These are phyloP conservation scores for Torymus texanus DNA, from an alignment of 2,888 invertebrate genomes.

Conservation along the genomic window DNA sequence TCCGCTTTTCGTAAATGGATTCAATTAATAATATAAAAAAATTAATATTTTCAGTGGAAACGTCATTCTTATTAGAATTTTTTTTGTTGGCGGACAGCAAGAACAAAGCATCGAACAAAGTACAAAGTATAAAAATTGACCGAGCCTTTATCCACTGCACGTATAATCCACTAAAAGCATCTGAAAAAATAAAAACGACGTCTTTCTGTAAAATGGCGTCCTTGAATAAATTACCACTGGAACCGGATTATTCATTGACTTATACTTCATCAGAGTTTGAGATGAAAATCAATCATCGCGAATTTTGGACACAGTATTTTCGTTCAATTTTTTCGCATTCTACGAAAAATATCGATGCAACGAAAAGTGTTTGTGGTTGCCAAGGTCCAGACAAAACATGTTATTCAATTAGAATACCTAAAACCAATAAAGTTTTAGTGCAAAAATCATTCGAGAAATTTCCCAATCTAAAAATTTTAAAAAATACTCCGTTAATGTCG, in stretches of 20 bases:
- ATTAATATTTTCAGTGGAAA: slow-evolving; percentile 52
- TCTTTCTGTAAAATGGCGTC: neutral
- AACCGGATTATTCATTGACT: slow-evolving; percentile 29
- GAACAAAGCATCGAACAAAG: slow-evolving; percentile 54
- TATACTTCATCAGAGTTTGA: slow-evolving; percentile 39
- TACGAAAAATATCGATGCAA: too few relatives aligned
- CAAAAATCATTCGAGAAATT: too few relatives aligned
- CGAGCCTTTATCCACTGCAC: neutral
- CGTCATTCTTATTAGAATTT: slow-evolving; percentile 63
- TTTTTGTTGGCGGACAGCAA: slow-evolving; percentile 63
- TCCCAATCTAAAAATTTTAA: neutral
- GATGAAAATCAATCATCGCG: slow-evolving; percentile 41
- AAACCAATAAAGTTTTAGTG: too few relatives aligned
- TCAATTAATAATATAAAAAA: neutral
- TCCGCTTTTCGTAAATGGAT: too few relatives aligned
- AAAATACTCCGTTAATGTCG: slow-evolving; percentile 65
- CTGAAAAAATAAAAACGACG: neutral
- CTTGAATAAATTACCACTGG: slow-evolving; percentile 23
- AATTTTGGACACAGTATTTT: slow-evolving; percentile 56
- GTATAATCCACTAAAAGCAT: slow-evolving; percentile 20
- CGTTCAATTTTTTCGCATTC: slow-evolving; percentile 21
- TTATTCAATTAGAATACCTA: too few relatives aligned
- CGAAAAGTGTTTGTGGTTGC: too few relatives aligned
- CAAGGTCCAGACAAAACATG: too few relatives aligned
- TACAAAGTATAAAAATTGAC: slow-evolving; percentile 42